Evolutionary conservation across 30 jellyfish, hydroid and myxozoan species (phyloP).

Genomic region (Pseudorhiza aurosa): DNA sequence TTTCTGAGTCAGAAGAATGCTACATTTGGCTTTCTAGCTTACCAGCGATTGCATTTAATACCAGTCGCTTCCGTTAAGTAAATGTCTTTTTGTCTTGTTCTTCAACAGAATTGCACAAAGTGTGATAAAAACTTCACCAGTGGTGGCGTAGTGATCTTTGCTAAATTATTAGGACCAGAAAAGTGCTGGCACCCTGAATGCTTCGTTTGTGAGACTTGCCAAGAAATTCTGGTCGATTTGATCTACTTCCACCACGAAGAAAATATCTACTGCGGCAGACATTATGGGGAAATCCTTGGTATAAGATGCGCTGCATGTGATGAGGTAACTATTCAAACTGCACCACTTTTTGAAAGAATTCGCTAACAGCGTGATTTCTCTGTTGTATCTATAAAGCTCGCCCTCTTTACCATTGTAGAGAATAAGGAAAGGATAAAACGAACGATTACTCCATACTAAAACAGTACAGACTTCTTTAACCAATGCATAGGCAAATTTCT

Average conservation of each 20-base stretch:
- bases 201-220: constrained; percentile 82
- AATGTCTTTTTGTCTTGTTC: neutral
- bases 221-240: constrained; percentile 80
- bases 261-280: constrained; percentile 92
- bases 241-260: constrained; percentile 81
- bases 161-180: constrained; percentile 77
- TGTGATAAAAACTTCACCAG: constrained; percentile 56
- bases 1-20: too few species aligned
- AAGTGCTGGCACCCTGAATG: constrained; percentile 93
- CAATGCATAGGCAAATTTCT: too few species aligned
- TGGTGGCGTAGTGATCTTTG: constrained; percentile 80
- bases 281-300: constrained; percentile 85
- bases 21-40: too few species aligned
- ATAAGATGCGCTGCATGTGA: constrained; percentile 97
- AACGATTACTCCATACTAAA: too few species aligned
- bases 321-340: constrained; percentile 75
- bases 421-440: too few species aligned
- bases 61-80: too few species aligned
- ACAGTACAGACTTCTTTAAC: too few species aligned
- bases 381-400: too few species aligned
- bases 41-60: too few species aligned
- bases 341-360: too few species aligned
- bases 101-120: constrained; percentile 29
- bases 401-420: too few species aligned
- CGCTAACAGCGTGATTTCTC: too few species aligned